Conservation (phyloP, 2,888 invertebrate genomes). For the Caenorhabditis sinica region DNA sequence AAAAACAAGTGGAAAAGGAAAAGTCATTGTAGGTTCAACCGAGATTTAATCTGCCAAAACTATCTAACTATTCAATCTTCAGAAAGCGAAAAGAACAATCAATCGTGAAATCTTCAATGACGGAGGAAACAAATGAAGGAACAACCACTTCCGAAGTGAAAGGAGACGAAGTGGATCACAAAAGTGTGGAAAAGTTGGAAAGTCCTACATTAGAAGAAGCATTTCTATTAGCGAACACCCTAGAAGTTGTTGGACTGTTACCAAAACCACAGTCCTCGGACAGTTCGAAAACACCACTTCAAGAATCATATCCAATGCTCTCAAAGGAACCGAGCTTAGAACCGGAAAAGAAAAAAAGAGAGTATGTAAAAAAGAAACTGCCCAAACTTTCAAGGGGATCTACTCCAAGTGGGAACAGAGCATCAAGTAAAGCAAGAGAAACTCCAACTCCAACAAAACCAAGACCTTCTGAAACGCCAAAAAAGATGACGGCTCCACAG, state of each 20-base stretch:
- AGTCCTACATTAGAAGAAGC: background rate
- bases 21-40: slow-evolving; percentile 52
- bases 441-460: background rate
- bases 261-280: background rate
- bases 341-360: background rate
- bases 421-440: background rate
- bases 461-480: background rate
- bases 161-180: slow-evolving; percentile 8
- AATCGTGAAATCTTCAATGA: slow-evolving; percentile 30
- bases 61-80: slow-evolving; percentile 35
- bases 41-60: background rate
- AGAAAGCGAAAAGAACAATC: slow-evolving; percentile 55
- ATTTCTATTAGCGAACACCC: no score
- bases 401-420: background rate
- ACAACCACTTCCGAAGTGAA: slow-evolving; percentile 7
- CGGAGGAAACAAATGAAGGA: slow-evolving; percentile 19
- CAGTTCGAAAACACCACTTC: background rate
- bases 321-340: background rate
- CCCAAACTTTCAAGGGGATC: slow-evolving; percentile 12
- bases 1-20: slow-evolving; percentile 76
- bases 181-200: background rate
- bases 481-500: background rate
- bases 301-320: background rate
- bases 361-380: background rate
- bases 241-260: no score